phyloP scores from a whole-genome alignment of 2,888 invertebrate species.

The Mactromeris polynyma region DNA sequence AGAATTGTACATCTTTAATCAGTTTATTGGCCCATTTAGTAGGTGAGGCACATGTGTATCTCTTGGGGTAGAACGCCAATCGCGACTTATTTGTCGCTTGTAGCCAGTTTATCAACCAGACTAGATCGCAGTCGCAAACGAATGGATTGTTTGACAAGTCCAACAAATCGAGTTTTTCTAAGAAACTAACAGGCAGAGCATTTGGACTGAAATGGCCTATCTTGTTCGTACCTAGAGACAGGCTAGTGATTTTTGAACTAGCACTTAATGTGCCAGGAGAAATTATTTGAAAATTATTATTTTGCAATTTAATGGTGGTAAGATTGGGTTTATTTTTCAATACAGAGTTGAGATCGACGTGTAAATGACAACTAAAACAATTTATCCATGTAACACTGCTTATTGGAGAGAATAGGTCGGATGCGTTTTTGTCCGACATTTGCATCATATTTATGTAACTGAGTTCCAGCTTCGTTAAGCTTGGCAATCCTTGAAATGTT shows the following conservation, averaged over 20 bases:
- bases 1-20: not conserved
- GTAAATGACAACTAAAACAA: not conserved
- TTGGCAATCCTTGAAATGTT: conserved; percentile 5
- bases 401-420: not conserved
- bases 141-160: conserved; percentile 2
- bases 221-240: not conserved
- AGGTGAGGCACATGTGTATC: not conserved
- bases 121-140: conserved; percentile 14
- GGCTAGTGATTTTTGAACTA: not conserved
- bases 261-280: not conserved
- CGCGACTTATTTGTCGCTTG: not conserved
- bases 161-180: not conserved
- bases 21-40: not conserved
- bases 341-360: not conserved
- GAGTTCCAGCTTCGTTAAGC: not conserved
- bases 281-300: not conserved
- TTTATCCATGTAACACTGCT: not conserved
- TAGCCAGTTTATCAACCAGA: conserved; percentile 16
- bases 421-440: not conserved
- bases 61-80: not conserved
- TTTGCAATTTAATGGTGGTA: not conserved
- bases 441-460: conserved; percentile 2
- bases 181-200: not conserved
- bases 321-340: not conserved
- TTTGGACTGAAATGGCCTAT: not conserved